These are phyloP conservation scores for Gallinago undulata DNA, from an alignment of 2,113 vertebrate genomes.

Conservation along the genomic window DNA sequence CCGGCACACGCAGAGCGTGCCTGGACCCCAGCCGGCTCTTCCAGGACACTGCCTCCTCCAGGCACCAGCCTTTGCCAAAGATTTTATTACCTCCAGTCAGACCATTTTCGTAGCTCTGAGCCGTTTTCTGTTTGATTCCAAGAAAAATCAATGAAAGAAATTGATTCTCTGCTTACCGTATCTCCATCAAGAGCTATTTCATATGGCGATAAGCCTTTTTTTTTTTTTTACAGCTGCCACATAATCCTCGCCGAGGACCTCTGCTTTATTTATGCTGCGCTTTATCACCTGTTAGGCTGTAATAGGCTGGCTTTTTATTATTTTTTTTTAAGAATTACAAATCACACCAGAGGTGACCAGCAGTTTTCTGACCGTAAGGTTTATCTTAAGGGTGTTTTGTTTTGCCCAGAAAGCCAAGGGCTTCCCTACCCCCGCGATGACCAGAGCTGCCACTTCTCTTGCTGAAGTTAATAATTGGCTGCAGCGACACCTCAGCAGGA, in stretches of 20 bases:
- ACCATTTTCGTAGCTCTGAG: not conserved
- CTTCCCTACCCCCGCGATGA: not conserved
- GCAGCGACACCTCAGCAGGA: not conserved
- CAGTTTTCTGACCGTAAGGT: accelerated
- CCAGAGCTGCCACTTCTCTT: not conserved
- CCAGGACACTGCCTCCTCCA: not conserved
- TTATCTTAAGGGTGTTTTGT: not conserved
- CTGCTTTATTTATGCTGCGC: not conserved
- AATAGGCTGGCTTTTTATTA: not conserved
- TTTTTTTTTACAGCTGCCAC: not conserved
- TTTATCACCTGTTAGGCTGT: not conserved
- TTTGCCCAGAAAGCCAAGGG: not conserved
- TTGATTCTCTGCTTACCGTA: not conserved
- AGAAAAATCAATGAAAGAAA: constrained; percentile 20
- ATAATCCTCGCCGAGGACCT: not conserved
- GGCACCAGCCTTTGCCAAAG: not conserved
- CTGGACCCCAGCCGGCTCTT: not conserved
- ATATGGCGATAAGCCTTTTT: not conserved
- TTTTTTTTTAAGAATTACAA: not conserved
- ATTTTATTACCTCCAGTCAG: not conserved
- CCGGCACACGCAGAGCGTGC: accelerated
- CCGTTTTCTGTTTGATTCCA: not conserved
- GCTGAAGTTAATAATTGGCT: not conserved
- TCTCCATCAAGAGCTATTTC: not conserved
- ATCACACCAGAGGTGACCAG: not conserved